Evolutionary conservation across 1,140 invertebrate species (phyloP).

Genomic region (Stratiolaelaps scimitus): DNA sequence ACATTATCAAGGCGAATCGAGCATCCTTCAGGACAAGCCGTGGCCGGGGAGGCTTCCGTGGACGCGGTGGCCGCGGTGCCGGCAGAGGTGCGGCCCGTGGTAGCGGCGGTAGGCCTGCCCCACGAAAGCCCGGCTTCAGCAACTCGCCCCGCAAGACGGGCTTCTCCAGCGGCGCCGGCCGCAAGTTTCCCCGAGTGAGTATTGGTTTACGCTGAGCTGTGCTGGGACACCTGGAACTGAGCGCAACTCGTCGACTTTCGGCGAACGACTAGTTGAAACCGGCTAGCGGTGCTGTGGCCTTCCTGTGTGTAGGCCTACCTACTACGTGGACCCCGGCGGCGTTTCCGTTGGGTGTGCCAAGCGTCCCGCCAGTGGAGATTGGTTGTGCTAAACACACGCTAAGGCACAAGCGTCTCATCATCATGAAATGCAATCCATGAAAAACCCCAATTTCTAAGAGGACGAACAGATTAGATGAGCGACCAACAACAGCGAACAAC

Average conservation of each 20-base stretch:
- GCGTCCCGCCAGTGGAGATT: too few species aligned
- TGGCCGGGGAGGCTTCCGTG: slow-evolving; percentile 41
- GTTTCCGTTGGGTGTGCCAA: too few species aligned
- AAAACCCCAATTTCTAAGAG: too few species aligned
- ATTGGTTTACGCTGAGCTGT: slow-evolving; percentile 28
- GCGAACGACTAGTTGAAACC: too few species aligned
- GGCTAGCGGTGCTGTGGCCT: too few species aligned
- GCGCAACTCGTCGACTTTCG: slow-evolving; percentile 37
- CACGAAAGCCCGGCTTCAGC: slow-evolving; percentile 43
- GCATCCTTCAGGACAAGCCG: slow-evolving; percentile 39
- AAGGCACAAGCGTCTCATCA: too few species aligned
- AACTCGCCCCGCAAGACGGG: slow-evolving; percentile 37
- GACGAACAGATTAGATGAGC: too few species aligned
- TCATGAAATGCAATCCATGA: too few species aligned
- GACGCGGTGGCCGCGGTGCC: slow-evolving; percentile 41
- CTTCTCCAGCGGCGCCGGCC: slow-evolving; percentile 27
- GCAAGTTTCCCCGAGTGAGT: slow-evolving; percentile 35
- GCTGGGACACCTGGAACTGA: slow-evolving; percentile 36
- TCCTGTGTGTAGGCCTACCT: too few species aligned
- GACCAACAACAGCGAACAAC: too few species aligned
- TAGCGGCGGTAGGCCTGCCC: slow-evolving; percentile 44
- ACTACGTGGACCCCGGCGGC: too few species aligned
- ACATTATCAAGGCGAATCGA: slow-evolving; percentile 76
- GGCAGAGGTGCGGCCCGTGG: slow-evolving; percentile 38
- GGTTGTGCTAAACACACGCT: too few species aligned